These are phyloP conservation scores for Hemiscyllium ocellatum DNA, from an alignment of 2,113 vertebrate species.

Conservation along the genomic window DNA sequence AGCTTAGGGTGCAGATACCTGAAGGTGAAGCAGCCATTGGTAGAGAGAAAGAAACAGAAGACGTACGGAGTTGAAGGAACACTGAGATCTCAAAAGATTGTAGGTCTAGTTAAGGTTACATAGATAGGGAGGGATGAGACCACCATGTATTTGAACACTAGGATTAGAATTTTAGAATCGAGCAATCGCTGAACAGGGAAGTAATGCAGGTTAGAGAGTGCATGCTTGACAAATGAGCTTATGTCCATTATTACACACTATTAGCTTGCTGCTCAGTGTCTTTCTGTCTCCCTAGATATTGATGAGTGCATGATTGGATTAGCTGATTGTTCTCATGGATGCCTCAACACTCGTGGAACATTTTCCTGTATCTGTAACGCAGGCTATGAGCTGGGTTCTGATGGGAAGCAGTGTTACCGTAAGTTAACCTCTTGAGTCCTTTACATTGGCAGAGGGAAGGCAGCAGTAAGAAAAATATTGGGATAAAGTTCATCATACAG, in stretches of 20 bases:
- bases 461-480: background rate
- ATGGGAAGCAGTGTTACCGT: constrained; percentile 85
- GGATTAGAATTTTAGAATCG: background rate
- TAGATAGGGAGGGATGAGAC: background rate
- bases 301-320: constrained; percentile 67
- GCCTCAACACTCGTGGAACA: constrained; percentile 79
- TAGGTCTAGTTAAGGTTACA: background rate
- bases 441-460: background rate
- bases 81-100: background rate
- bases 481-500: background rate
- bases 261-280: no score
- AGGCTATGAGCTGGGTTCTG: constrained; percentile 79
- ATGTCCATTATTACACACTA: background rate
- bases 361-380: constrained; percentile 73
- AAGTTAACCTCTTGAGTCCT: constrained; percentile 49
- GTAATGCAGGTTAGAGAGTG: background rate
- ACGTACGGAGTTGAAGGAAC: background rate
- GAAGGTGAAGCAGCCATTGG: background rate
- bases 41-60: background rate
- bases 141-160: background rate
- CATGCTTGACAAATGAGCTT: background rate
- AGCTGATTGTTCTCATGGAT: constrained; percentile 72
- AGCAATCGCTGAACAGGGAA: no score
- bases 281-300: constrained; percentile 58
- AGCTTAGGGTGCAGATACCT: background rate